phyloP scores from a whole-genome alignment of 2,113 vertebrate species.

The Myodes glareolus region DNA sequence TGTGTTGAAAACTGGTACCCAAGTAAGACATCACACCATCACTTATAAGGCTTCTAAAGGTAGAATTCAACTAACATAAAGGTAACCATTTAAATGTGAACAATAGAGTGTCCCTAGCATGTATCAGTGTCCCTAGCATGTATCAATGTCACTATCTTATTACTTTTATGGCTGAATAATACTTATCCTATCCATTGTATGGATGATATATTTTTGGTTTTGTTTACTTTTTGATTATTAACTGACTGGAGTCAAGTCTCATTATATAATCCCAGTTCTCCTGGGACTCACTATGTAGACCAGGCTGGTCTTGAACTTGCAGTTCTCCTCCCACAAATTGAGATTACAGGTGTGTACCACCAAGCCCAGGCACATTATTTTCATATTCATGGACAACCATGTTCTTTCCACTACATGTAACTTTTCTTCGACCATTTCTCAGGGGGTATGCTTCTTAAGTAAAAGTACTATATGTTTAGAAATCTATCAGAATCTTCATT shows the following conservation, averaged over 20 bases:
- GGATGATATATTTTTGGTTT: not conserved
- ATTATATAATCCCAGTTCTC: not conserved
- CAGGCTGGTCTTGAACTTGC: not conserved
- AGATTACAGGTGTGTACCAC: not conserved
- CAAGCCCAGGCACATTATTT: not conserved
- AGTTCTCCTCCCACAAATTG: not conserved
- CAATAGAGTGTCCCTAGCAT: too few species aligned
- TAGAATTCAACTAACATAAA: conserved; percentile 1
- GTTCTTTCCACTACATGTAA: not conserved
- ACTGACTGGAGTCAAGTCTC: not conserved
- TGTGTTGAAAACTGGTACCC: not conserved
- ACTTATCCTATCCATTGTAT: not conserved
- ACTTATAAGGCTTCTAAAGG: not conserved
- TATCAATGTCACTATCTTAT: not conserved
- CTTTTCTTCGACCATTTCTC: conserved; percentile 21
- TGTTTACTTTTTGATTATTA: not conserved
- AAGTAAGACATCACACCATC: not conserved
- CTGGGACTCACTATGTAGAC: not conserved
- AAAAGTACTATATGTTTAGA: conserved; percentile 17
- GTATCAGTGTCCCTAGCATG: too few species aligned
- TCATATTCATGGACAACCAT: not conserved
- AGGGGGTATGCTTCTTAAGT: not conserved
- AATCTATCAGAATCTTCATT: conserved; percentile 28
- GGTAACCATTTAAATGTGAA: not conserved
- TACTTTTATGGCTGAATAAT: not conserved